These are phyloP conservation scores for Nasua narica DNA, from an alignment of 2,797 vertebrate species.

Conservation along the genomic window DNA sequence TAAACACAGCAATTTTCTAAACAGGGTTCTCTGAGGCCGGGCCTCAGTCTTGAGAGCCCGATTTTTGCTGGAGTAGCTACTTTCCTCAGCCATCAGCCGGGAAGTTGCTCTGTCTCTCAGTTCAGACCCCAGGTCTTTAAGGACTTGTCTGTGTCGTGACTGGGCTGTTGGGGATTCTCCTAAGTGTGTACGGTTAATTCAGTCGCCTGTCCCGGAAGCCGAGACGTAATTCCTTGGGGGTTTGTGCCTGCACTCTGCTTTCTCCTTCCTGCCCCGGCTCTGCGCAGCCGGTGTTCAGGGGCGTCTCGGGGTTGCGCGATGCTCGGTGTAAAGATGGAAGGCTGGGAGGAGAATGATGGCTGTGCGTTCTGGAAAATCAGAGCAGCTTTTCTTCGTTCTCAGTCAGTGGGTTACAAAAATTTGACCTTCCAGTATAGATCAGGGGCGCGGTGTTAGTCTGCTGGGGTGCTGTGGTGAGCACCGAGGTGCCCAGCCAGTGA, in stretches of 20 bases:
- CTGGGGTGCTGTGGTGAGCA: not conserved
- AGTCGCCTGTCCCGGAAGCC: not conserved
- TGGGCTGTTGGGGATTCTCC: not conserved
- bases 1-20: not conserved
- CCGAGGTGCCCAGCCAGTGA: not conserved
- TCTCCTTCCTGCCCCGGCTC: not conserved
- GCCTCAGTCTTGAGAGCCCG: not conserved
- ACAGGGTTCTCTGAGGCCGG: not conserved
- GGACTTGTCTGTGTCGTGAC: not conserved
- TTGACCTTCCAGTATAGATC: not conserved
- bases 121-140: not conserved
- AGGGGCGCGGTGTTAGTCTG: no score
- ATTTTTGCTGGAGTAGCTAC: not conserved
- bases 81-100: not conserved
- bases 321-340: not conserved
- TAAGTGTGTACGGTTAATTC: not conserved
- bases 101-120: not conserved
- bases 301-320: not conserved
- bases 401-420: not conserved
- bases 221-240: not conserved
- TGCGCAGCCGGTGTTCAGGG: not conserved
- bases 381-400: not conserved
- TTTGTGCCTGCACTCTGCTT: not conserved
- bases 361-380: not conserved
- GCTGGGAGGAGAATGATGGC: not conserved